Percentiles rank a stretch among this genome's conserved stretches.
phyloP scores from a whole-genome alignment of 2,888 invertebrate species.

The Clitarchus hookeri region DNA sequence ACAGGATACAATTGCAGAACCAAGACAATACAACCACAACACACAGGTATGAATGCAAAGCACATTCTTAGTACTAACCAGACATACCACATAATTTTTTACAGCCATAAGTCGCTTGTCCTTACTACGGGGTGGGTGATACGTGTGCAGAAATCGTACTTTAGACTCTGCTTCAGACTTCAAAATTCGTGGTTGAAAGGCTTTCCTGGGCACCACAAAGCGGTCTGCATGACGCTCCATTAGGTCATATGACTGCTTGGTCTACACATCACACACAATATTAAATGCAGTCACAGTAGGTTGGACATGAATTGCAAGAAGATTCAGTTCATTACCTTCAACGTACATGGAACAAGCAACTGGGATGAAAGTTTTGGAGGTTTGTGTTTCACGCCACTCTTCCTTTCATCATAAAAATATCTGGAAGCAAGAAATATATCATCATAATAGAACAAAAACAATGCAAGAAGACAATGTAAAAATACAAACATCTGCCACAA shows the following conservation, averaged over 20 bases:
- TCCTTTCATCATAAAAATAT: not conserved
- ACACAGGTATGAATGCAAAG: not conserved
- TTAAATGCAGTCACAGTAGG: not conserved
- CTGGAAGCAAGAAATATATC: not conserved
- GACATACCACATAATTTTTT: not conserved
- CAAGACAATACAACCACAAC: too few species aligned
- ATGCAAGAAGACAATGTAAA: too few species aligned
- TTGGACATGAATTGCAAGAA: not conserved
- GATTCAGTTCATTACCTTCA: not conserved
- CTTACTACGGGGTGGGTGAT: constrained; percentile 44
- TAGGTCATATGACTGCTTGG: constrained; percentile 32
- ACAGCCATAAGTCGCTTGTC: not conserved
- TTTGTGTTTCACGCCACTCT: not conserved
- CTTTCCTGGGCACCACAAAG: constrained; percentile 28
- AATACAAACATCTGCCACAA: too few species aligned
- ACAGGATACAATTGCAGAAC: too few species aligned
- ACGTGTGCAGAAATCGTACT: constrained; percentile 41
- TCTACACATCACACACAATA: constrained; percentile 21
- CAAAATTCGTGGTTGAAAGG: constrained; percentile 44
- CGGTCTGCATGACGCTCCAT: constrained; percentile 33
- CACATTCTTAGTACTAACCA: not conserved
- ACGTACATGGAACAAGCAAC: not conserved
- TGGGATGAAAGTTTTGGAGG: not conserved
- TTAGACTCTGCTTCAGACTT: constrained; percentile 44
- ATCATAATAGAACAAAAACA: too few species aligned